phyloP scores from a whole-genome alignment of 2,888 invertebrate genomes.

The Xanthorhoe spadicearia region DNA sequence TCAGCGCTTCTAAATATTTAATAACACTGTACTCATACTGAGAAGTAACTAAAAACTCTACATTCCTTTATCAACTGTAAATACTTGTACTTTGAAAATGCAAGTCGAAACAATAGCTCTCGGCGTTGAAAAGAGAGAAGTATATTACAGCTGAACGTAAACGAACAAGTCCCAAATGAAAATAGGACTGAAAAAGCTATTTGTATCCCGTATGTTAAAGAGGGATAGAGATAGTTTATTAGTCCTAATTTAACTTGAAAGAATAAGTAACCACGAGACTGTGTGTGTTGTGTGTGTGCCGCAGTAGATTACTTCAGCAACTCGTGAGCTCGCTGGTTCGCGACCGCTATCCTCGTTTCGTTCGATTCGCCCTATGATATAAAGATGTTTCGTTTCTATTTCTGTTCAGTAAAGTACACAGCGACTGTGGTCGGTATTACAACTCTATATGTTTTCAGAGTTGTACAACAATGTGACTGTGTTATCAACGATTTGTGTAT shows the following conservation, averaged over 20 bases:
- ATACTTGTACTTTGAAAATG: slow-evolving; percentile 5
- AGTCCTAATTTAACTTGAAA: slow-evolving; percentile 16
- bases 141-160: slow-evolving; percentile 13
- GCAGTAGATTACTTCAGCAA: slow-evolving; percentile 92
- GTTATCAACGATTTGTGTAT: slow-evolving; percentile 21
- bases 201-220: slow-evolving; percentile 1
- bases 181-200: slow-evolving; percentile 5
- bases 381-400: slow-evolving; percentile 70
- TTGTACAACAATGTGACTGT: slow-evolving; percentile 51
- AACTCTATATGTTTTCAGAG: slow-evolving; percentile 33
- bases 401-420: slow-evolving; percentile 56
- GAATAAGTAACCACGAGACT: slow-evolving; percentile 69
- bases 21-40: slow-evolving; percentile 21
- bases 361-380: slow-evolving; percentile 91
- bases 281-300: slow-evolving; percentile 62
- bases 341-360: slow-evolving; percentile 97
- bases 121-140: slow-evolving; percentile 10
- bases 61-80: slow-evolving; percentile 15
- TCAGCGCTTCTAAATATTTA: slow-evolving; percentile 14
- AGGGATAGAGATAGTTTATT: slow-evolving; percentile 15
- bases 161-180: slow-evolving; percentile 16
- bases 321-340: slow-evolving; percentile 98
- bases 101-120: slow-evolving; percentile 7
- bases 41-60: slow-evolving; percentile 13
- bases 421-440: slow-evolving; percentile 54